Base-by-base conservation (phyloP, 2,888 invertebrate species). In the Pogonocherus hispidulus region DNA sequence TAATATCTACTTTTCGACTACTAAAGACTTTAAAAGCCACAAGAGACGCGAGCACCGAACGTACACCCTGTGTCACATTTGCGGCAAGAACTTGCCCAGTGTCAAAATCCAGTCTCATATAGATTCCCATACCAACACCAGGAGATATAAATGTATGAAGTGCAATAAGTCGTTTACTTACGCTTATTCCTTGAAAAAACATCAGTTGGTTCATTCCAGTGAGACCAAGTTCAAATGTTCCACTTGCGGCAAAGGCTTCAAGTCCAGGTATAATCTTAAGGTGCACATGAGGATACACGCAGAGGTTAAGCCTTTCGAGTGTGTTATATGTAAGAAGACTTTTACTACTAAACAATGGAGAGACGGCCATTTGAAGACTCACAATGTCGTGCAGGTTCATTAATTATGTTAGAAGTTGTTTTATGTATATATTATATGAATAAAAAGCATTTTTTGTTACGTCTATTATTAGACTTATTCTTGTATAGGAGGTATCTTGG, bases 231-330 rank as follows among this genome's bases (percentile, higher is more conserved):
- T 87, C 46, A 80, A 87, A 0, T 90, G 90, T 71, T 81, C 86
- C 0, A 80, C 86, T 0, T 90, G 90, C 68, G 87, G 88, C 0
- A 88, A 87, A 71, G 87, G 86, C 27, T 87, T 89, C 72, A 85
- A 88, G 0, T 88, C 87, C 18, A 86, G 86, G 63, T 87, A 88
- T 75, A 88, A 89, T 64, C 78, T 90, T 66, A 88, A 87, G 54
- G 86, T 87, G 0, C 91, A 91, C 74, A 81, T 85, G 0, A 81
- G 86, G 1, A 81, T 87, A 4, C 90, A 90, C 76, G 86, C 86
- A 0, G 86, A 86, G 6, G 87, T 87, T 16, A 89, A 87, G 71
- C 86, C 86, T 5, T 87, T 85, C 63, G 76, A 82, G 0, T 91
- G 90, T 73, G 82, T 84, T 1, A 80, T 88, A 59, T 90, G 90